Percentiles rank a stretch among this genome's conserved stretches.
Evolutionary conservation across 1,140 invertebrate species (phyloP).

Genomic region (Dendrolimus punctatus): DNA sequence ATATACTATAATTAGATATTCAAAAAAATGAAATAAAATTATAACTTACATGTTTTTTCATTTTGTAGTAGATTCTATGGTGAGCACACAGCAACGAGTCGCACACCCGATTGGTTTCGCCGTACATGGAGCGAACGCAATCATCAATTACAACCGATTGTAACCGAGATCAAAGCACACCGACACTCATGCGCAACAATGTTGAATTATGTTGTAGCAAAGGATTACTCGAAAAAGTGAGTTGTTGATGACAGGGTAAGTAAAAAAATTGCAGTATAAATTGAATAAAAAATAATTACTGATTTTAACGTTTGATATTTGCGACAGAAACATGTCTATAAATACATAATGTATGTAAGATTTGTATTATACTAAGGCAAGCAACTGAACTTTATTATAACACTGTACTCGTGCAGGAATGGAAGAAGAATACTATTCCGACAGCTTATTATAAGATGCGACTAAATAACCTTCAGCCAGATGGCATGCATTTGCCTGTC

Average conservation of each 20-base stretch:
- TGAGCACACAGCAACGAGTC: slow-evolving; percentile 7
- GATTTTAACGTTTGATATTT: no score
- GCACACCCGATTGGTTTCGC: slow-evolving; percentile 40
- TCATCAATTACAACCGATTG: slow-evolving; percentile 64
- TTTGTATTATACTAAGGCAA: no score
- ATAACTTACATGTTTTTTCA: neutral
- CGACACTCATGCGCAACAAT: slow-evolving; percentile 33
- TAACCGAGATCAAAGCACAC: slow-evolving; percentile 58
- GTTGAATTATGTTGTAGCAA: slow-evolving; percentile 38
- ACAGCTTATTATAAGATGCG: no score
- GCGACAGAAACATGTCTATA: no score
- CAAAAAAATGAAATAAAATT: slow-evolving; percentile 2
- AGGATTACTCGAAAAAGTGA: neutral
- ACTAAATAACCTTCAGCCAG: no score
- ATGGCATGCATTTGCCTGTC: no score
- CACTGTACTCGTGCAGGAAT: no score
- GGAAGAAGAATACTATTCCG: no score
- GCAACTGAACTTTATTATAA: no score
- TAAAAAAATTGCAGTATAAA: no score
- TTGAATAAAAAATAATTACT: no score
- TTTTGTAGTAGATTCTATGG: neutral
- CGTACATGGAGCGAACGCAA: slow-evolving; percentile 31
- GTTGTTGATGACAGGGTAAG: neutral
- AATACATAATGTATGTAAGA: no score
- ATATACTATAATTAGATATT: neutral